Percentiles rank a stretch among this genome's conserved stretches.
phyloP scores from a whole-genome alignment of 2,797 vertebrate genomes.

The Coendou prehensilis region DNA sequence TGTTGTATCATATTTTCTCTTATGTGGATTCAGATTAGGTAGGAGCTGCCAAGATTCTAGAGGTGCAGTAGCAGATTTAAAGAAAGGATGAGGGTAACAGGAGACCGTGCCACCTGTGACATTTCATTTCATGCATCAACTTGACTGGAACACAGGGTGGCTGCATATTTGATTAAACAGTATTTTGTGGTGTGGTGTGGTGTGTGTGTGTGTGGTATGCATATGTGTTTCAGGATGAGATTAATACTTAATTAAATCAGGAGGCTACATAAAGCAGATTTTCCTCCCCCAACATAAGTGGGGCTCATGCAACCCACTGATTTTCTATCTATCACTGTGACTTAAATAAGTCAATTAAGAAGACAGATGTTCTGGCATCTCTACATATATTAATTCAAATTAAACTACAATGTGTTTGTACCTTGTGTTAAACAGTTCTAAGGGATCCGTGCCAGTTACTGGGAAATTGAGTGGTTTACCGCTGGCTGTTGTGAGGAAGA shows the following conservation, averaged over 20 bases:
- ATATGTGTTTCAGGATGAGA: neutral
- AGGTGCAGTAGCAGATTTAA: neutral
- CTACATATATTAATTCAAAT: neutral
- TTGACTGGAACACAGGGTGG: neutral
- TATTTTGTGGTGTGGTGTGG: neutral
- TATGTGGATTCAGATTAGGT: neutral
- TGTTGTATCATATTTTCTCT: neutral
- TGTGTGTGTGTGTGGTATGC: neutral
- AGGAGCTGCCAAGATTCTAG: neutral
- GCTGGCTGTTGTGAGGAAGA: neutral
- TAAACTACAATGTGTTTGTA: neutral
- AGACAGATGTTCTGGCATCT: neutral
- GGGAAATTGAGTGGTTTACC: neutral
- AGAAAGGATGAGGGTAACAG: neutral
- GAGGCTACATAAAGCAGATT: neutral
- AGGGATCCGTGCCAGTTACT: neutral
- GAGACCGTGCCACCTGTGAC: neutral
- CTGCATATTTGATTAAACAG: neutral
- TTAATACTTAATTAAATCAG: neutral
- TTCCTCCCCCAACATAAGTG: no score
- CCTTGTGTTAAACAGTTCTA: neutral
- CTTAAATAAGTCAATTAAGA: neutral
- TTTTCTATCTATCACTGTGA: neutral
- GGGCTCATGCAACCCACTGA: neutral
- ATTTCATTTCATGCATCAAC: neutral